Evolutionary conservation across 2,113 vertebrate species (phyloP), one percentile per base, ranked within the genome.

Genomic region (Mastomys coucha): DNA sequence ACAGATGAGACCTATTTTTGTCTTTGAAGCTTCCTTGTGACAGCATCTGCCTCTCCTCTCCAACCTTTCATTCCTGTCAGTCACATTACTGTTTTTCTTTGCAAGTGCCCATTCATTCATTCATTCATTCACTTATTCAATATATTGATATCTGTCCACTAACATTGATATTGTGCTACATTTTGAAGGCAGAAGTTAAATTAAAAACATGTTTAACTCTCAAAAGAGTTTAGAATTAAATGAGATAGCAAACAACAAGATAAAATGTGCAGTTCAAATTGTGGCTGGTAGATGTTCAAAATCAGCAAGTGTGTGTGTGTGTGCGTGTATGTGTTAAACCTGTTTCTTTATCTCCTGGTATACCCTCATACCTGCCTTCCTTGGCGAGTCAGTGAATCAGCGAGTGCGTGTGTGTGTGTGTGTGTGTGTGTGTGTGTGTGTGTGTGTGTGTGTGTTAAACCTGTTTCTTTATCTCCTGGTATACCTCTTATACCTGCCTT

Each of bases 171-270:
- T 24, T 91, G 53, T 49, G 36, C 10, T 88, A 81, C 88, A 53
- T 81, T 42, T 45, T n/a, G 13, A 19, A 33, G 20, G 28, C 7
- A 92, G 51, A 88, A 75, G 33, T 92, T 36, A 89, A 94, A 92
- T 58, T 69, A 20, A 6, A 63, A 76, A 92, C 17, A 45, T 9
- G 73, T 39, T 2, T 87, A 24, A n/a, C 49, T 67, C 75, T 77
- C 53, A 51, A 87, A 87, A 93, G 88, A 80, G 85, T 81, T 87
- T 80, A 22, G 14, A 20, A 33, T 53, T 94, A 76, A 96, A 28
- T n/a, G 73, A 90, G 88, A 82, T 56, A 51, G 72, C 58, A 95
- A 92, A 53, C n/a, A n/a, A 56, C 6, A 20, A 22, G 31, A 87
- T 92, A 65, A 91, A 89, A 80, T 49, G 63, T 89, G 81, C 13